Evolutionary conservation across 2,797 vertebrate genomes (phyloP).

Genomic region (Telmatherina bonti): DNA sequence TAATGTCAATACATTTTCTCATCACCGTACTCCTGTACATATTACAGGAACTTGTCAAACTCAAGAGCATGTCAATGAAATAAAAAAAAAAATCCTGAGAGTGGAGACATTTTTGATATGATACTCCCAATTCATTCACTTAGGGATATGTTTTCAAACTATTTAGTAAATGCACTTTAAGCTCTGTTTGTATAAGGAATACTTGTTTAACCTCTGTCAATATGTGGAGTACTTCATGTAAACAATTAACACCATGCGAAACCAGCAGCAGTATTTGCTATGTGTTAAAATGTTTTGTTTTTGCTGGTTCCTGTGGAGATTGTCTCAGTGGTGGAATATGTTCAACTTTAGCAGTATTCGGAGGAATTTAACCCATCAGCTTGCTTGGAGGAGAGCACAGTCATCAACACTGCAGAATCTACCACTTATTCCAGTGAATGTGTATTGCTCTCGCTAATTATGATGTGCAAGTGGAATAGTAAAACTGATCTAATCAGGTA

Average conservation of each 20-base stretch:
- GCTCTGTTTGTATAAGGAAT: neutral
- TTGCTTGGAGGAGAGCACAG: neutral
- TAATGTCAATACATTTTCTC: no score
- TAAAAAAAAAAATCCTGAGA: neutral
- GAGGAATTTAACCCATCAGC: neutral
- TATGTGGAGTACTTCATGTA: neutral
- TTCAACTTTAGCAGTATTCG: neutral
- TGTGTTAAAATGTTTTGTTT: neutral
- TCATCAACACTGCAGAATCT: neutral
- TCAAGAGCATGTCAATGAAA: conserved; percentile 24
- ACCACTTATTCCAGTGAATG: neutral
- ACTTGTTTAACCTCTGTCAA: neutral
- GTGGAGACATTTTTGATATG: neutral
- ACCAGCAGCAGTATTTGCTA: no score
- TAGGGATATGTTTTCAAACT: neutral
- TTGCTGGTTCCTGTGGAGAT: no score
- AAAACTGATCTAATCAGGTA: neutral
- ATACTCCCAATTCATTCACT: conserved; percentile 12
- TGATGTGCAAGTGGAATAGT: neutral
- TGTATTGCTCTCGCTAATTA: neutral
- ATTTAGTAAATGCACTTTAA: conserved; percentile 6
- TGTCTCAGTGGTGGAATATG: neutral
- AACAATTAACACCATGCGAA: neutral
- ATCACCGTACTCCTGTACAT: no score
- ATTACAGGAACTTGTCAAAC: neutral